Conservation (phyloP, 2,888 invertebrate species). For the Lasioglossum calceatum region DNA sequence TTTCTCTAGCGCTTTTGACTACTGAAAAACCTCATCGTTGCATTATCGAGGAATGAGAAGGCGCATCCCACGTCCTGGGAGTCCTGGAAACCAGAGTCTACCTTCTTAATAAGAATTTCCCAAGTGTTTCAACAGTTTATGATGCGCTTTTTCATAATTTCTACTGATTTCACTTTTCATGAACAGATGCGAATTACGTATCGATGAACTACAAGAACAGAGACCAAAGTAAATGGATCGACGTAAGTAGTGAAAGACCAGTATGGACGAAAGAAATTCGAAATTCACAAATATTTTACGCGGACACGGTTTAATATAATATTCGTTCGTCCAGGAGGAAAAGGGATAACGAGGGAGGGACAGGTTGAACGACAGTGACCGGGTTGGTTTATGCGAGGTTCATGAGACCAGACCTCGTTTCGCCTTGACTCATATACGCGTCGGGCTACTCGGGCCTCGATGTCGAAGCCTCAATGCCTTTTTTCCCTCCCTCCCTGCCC, state of each 20-base stretch:
- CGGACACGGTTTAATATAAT: slow-evolving; percentile 44
- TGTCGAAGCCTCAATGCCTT: slow-evolving; percentile 53
- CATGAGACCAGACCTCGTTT: slow-evolving; percentile 68
- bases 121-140: too few species aligned
- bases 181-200: background rate
- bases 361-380: slow-evolving; percentile 26
- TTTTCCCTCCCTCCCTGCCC: slow-evolving; percentile 19
- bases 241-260: background rate
- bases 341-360: slow-evolving; percentile 23
- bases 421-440: slow-evolving; percentile 58
- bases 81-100: too few species aligned
- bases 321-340: slow-evolving; percentile 35
- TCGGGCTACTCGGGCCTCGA: slow-evolving; percentile 28
- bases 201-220: background rate
- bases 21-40: too few species aligned
- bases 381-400: slow-evolving; percentile 64
- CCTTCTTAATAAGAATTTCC: too few species aligned
- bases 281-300: slow-evolving; percentile 56
- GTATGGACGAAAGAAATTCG: slow-evolving; percentile 37
- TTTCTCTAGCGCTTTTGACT: too few species aligned
- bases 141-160: too few species aligned
- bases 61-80: too few species aligned
- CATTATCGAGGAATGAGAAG: too few species aligned
- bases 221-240: slow-evolving; percentile 19
- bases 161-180: too few species aligned